Percentiles rank a stretch among this genome's conserved stretches.
These are phyloP conservation scores for Pogonocherus hispidulus DNA, from an alignment of 2,888 invertebrate species.

Conservation along the genomic window DNA sequence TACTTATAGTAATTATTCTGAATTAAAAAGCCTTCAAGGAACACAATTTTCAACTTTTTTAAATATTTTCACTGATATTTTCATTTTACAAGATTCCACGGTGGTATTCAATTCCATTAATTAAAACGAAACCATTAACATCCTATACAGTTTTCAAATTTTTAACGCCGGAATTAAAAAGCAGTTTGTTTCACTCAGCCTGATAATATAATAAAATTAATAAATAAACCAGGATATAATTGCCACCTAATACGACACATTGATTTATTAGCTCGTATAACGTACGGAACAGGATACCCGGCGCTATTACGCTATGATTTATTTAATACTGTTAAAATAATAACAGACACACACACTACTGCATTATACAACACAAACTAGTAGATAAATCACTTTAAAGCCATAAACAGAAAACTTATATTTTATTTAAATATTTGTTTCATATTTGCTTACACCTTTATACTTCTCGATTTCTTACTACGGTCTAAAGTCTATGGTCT, in stretches of 20 bases:
- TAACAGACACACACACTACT: background rate
- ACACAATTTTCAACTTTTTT: too few species aligned
- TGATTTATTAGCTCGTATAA: background rate
- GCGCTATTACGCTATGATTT: background rate
- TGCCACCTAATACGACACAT: background rate
- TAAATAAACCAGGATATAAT: background rate
- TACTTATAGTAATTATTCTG: too few species aligned
- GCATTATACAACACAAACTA: background rate
- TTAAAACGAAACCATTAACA: too few species aligned
- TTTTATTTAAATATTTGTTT: background rate
- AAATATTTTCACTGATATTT: too few species aligned
- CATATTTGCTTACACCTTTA: background rate
- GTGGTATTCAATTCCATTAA: too few species aligned
- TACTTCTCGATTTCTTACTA: background rate
- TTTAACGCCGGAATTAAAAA: too few species aligned
- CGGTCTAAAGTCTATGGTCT: too few species aligned
- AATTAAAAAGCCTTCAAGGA: too few species aligned
- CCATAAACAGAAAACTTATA: background rate
- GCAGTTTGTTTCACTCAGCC: background rate
- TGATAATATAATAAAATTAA: background rate
- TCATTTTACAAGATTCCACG: too few species aligned
- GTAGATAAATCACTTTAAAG: background rate
- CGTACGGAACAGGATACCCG: background rate
- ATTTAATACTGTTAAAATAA: background rate
- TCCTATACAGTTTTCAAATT: too few species aligned